Evolutionary conservation across 2,113 vertebrate species (phyloP).

Genomic region (Tachuris rubrigastra): DNA sequence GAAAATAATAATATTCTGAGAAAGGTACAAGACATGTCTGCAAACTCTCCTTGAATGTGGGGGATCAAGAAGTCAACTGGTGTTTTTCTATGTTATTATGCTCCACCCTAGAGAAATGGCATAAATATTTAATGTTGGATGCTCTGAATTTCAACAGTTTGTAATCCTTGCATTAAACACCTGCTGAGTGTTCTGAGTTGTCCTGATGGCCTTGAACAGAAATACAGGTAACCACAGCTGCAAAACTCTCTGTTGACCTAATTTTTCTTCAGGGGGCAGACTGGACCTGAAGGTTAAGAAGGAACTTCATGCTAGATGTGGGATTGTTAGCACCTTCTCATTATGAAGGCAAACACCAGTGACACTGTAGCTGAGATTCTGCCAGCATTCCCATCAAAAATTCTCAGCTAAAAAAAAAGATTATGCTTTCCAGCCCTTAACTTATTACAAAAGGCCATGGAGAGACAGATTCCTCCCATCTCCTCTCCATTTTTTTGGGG

Average conservation of each 20-base stretch:
- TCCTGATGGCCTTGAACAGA: background rate
- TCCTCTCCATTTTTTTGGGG: background rate
- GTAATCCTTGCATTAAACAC: background rate
- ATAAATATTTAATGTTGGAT: background rate
- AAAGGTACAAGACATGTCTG: background rate
- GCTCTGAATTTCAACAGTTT: background rate
- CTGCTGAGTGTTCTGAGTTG: background rate
- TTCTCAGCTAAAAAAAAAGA: background rate
- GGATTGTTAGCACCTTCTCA: background rate
- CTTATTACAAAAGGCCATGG: background rate
- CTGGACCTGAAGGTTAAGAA: background rate
- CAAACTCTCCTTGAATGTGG: background rate
- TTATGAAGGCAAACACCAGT: background rate
- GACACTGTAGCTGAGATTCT: background rate
- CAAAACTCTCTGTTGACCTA: background rate
- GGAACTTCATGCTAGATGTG: background rate
- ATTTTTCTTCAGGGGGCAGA: background rate
- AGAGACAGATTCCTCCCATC: background rate
- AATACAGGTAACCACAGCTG: background rate
- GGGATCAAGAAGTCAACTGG: background rate
- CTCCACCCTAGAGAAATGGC: accelerated
- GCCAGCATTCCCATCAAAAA: background rate
- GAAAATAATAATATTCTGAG: background rate
- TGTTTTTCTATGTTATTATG: background rate
- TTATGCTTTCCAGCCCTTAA: background rate